A percentile compares a stretch with the other conserved stretches of the same genome.
Conservation (phyloP, 2,113 vertebrate genomes). For the Miniopterus natalensis region DNA sequence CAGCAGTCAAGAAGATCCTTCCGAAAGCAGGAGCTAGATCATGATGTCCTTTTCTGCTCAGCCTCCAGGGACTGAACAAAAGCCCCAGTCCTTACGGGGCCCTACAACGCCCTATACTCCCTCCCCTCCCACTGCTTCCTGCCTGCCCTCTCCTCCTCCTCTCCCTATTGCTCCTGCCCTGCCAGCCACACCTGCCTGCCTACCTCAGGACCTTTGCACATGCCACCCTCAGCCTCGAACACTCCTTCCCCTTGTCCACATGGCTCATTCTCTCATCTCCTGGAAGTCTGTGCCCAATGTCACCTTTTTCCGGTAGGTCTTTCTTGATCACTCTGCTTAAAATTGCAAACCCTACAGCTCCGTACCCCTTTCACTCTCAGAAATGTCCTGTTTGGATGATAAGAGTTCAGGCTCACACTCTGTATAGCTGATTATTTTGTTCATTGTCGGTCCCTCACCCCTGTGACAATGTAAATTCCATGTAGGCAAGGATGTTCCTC, state of each 20-base stretch:
- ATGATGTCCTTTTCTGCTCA: not conserved
- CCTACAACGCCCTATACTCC: not conserved
- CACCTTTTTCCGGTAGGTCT: not conserved
- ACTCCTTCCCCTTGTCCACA: not conserved
- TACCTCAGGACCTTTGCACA: not conserved
- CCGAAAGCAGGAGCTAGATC: not conserved
- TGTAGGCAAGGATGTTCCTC: not conserved
- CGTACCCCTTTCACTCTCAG: not conserved
- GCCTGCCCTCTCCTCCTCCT: not conserved
- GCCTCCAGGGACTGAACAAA: not conserved
- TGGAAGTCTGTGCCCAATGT: not conserved
- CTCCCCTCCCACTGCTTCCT: not conserved
- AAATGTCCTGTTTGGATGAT: not conserved
- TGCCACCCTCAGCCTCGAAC: not conserved
- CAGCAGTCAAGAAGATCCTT: not conserved
- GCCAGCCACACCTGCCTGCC: not conserved
- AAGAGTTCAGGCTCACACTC: not conserved
- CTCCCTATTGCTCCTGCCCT: not conserved
- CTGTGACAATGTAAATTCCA: not conserved
- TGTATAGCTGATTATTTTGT: not conserved
- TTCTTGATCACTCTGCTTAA: not conserved
- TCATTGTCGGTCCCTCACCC: no score
- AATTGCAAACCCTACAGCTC: not conserved
- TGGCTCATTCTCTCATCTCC: not conserved
- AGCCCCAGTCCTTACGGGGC: not conserved